Evolutionary conservation across 2,888 invertebrate genomes (phyloP).

Genomic region (Drosophila phalerata): DNA sequence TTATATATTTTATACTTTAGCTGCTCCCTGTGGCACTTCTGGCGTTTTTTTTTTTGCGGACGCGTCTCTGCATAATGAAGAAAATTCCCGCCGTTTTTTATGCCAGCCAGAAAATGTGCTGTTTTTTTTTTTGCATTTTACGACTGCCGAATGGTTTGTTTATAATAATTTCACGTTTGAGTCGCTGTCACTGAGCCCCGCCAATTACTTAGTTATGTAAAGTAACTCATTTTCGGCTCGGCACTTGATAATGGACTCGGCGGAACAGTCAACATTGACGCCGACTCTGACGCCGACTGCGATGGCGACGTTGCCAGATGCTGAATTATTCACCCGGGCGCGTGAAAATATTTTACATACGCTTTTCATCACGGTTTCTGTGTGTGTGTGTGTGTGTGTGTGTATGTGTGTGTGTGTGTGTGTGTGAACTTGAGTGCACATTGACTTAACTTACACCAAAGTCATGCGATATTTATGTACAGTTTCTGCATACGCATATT

Average conservation of each 20-base stretch:
- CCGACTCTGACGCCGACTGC: not conserved
- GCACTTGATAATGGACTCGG: slow-evolving; percentile 39
- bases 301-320: slow-evolving; percentile 12
- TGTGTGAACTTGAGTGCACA: slow-evolving; percentile 65
- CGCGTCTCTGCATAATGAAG: slow-evolving; percentile 69
- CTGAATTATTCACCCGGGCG: slow-evolving; percentile 73
- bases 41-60: slow-evolving; percentile 40
- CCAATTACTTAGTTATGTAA: slow-evolving; percentile 79
- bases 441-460: slow-evolving; percentile 60
- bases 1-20: slow-evolving; percentile 60
- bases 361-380: slow-evolving; percentile 52
- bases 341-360: slow-evolving; percentile 75
- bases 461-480: slow-evolving; percentile 72
- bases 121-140: slow-evolving; percentile 46
- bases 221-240: slow-evolving; percentile 75
- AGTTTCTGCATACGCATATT: slow-evolving; percentile 49
- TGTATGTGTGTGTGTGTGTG: slow-evolving; percentile 14
- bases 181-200: slow-evolving; percentile 65
- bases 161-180: slow-evolving; percentile 80
- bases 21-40: slow-evolving; percentile 55
- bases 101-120: slow-evolving; percentile 34
- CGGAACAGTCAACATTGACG: not conserved
- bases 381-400: slow-evolving; percentile 36
- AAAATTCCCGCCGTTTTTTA: slow-evolving; percentile 71
- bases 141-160: slow-evolving; percentile 77